phyloP scores from a whole-genome alignment of 2,113 vertebrate genomes.

The Cercopithecus mona region DNA sequence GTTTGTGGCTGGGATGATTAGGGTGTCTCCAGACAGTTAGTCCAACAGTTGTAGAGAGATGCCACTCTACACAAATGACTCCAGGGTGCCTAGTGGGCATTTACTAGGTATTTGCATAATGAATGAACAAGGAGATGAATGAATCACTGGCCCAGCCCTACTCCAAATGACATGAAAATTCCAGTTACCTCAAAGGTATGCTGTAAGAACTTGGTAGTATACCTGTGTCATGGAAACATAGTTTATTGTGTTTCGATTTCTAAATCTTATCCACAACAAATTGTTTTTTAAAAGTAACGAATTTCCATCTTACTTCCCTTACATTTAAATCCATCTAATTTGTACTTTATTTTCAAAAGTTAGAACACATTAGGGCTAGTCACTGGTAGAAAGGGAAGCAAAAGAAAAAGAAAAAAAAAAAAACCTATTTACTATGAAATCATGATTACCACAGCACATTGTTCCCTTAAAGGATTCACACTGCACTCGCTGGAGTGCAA shows the following conservation, averaged over 20 bases:
- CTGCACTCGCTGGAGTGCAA: no score
- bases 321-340: not conserved
- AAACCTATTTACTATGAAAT: constrained; percentile 37
- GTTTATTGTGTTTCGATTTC: not conserved
- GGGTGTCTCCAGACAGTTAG: not conserved
- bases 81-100: not conserved
- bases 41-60: not conserved
- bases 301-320: not conserved
- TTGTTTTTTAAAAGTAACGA: not conserved
- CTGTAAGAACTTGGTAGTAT: not conserved
- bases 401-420: not conserved
- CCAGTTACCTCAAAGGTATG: not conserved
- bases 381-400: not conserved
- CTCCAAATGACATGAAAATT: not conserved
- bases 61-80: not conserved
- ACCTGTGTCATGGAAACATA: not conserved
- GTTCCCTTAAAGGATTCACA: not conserved
- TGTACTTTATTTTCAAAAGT: constrained; percentile 30
- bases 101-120: not conserved
- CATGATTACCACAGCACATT: not conserved
- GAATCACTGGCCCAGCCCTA: not conserved
- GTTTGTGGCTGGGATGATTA: not conserved
- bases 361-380: not conserved
- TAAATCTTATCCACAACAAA: constrained; percentile 15
- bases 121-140: not conserved